phyloP scores from a whole-genome alignment of 2,888 invertebrate species.

The Stramonita haemastoma region DNA sequence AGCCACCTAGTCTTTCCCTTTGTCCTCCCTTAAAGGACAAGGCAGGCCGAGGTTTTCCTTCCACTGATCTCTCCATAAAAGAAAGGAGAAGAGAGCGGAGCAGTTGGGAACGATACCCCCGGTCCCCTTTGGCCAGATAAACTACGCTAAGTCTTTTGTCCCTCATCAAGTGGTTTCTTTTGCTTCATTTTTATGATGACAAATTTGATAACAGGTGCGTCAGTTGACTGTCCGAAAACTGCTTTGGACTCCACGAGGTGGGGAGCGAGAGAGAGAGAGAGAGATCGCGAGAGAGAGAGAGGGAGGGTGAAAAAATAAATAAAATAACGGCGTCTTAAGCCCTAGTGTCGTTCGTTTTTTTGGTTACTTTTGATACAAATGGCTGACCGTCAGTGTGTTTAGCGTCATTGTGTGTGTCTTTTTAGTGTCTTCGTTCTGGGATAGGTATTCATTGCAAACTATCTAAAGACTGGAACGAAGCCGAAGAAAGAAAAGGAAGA shows the following conservation, averaged over 20 bases:
- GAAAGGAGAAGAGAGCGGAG: neutral
- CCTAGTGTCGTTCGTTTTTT: no score
- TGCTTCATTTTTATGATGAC: constrained; percentile 1
- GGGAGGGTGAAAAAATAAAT: no score
- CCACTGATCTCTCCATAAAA: neutral
- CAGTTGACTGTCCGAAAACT: neutral
- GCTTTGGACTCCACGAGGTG: neutral
- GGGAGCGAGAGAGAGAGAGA: no score
- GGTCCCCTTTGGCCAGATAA: neutral
- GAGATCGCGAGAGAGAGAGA: no score
- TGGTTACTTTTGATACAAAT: no score
- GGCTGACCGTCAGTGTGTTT: no score
- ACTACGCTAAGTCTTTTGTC: neutral
- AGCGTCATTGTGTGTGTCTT: no score
- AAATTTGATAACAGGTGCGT: constrained; percentile 3
- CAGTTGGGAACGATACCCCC: neutral
- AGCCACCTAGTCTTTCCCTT: neutral
- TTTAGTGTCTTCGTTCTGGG: no score
- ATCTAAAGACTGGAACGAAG: no score
- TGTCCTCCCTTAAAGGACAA: neutral
- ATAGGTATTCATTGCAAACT: no score
- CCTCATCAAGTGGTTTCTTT: neutral
- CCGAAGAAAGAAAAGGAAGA: no score
- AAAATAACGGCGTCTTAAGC: no score
- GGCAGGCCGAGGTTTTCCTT: neutral